Evolutionary conservation across 2,797 vertebrate species (phyloP).

Genomic region (Clarias laeviceps): DNA sequence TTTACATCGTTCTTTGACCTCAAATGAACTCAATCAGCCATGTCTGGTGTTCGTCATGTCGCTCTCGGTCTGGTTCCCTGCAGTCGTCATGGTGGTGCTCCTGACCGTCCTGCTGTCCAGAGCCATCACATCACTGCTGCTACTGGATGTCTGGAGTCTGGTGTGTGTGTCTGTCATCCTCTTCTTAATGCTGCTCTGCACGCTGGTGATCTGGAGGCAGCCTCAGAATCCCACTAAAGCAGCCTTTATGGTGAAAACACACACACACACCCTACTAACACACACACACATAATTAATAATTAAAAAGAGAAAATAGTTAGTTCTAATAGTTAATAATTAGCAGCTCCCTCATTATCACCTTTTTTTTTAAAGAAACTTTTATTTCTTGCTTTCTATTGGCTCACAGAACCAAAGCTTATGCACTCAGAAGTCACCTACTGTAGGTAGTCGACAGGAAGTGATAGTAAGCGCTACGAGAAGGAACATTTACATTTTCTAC

Average conservation of each 20-base stretch:
- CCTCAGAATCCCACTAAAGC: slow-evolving; percentile 79
- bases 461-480: background rate
- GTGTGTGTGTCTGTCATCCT: slow-evolving; percentile 67
- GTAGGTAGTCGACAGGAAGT: background rate
- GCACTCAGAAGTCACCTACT: background rate
- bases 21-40: background rate
- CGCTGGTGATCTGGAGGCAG: slow-evolving; percentile 79
- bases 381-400: background rate
- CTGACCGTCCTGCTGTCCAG: slow-evolving; percentile 68
- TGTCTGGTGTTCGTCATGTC: background rate
- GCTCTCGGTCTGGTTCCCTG: slow-evolving; percentile 33
- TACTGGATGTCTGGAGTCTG: slow-evolving; percentile 72
- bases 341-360: background rate
- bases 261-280: background rate
- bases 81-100: slow-evolving; percentile 69
- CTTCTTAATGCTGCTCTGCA: slow-evolving; percentile 61
- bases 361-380: too few relatives aligned
- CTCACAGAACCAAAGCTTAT: background rate
- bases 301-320: background rate
- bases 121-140: slow-evolving; percentile 65
- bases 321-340: background rate
- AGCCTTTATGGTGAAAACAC: slow-evolving; percentile 78
- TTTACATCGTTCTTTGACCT: background rate
- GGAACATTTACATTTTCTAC: background rate
- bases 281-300: too few relatives aligned